Base-by-base conservation (phyloP, 2,113 vertebrate genomes). In the Tyto alba region DNA sequence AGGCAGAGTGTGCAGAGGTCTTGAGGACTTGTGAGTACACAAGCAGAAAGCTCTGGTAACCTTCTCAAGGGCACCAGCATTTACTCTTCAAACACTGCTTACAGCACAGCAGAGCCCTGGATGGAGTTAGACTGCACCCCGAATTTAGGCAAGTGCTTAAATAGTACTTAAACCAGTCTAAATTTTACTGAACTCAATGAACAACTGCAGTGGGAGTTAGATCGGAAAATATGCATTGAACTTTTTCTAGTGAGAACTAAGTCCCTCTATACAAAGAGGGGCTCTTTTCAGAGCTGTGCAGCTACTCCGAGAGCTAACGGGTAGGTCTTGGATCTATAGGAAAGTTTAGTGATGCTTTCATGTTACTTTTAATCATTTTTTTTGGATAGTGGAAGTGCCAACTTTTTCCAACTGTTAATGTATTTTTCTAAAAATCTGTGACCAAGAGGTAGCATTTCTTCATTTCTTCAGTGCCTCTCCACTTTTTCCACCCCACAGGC, bases 51-150 rank as follows among this genome's bases (percentile, higher is more conserved):
- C 32, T 36, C 77, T 84, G 59, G 36, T 81, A 43, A 27, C 57
- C 40, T 41, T 47, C 74, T 43, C 40, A 64, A 59, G 48, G 57
- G 12, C 55, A 62, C 9, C 53, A 41, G 13, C 48, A 25, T 47
- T 92, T 59, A 29, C 41, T 62, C 60, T 71, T 78, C 64, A 81
- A 50, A 18, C 14, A 34, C 1, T 16, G 25, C 7, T 55, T n/a
- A 62, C 6, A 36, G 26, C 38, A 76, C 48, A 78, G 41, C 41
- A 82, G 13, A 93, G 66, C 22, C 40, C 48, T 19, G 29, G 52
- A 0, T 7, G 29, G n/a, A 56, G 29, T 50, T 23, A 40, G 10
- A 19, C 4, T 21, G 17, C 0, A 0, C 43, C 43, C 41, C 60
- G 43, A 68, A 47, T 50, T 55, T 68, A 41, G n/a, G 53, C 11